Percentiles rank a stretch among this genome's conserved stretches.
Conservation (phyloP, 2,888 invertebrate species). For the Mycalesis mineus region DNA sequence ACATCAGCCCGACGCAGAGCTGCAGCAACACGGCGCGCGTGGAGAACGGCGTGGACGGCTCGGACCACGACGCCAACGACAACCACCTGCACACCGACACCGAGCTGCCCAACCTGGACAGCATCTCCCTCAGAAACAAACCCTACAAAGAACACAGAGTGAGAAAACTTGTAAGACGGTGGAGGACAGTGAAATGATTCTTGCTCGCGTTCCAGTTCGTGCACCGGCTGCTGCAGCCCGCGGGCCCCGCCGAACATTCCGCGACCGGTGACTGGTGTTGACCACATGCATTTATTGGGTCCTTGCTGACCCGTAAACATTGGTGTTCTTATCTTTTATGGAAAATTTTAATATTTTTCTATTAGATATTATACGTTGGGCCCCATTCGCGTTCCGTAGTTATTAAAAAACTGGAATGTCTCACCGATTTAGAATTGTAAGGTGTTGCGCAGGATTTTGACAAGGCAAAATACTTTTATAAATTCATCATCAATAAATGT, state of each 20-base stretch:
- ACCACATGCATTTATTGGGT: constrained; percentile 54
- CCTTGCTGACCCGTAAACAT: constrained; percentile 26
- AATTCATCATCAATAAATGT: too few species aligned
- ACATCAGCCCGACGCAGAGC: constrained; percentile 40
- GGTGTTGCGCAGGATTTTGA: not conserved
- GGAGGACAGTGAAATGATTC: constrained; percentile 74
- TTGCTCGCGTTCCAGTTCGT: constrained; percentile 67
- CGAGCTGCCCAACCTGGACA: constrained; percentile 60
- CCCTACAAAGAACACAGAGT: constrained; percentile 54
- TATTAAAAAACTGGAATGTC: not conserved
- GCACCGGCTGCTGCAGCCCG: constrained; percentile 48
- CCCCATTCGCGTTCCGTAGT: constrained; percentile 17
- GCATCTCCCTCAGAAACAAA: constrained; percentile 57
- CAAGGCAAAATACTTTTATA: too few species aligned
- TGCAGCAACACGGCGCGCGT: constrained; percentile 47
- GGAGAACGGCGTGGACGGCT: constrained; percentile 64
- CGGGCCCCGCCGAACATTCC: constrained; percentile 52
- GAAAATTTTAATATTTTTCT: constrained; percentile 47
- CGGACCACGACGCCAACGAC: constrained; percentile 64
- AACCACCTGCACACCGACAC: constrained; percentile 48
- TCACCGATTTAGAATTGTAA: too few species aligned
- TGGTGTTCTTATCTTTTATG: constrained; percentile 27
- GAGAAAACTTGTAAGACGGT: constrained; percentile 57
- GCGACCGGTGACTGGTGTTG: constrained; percentile 55
- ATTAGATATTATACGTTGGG: constrained; percentile 38